Conservation (phyloP, 2,113 vertebrate genomes). For the Bubo scandiacus region DNA sequence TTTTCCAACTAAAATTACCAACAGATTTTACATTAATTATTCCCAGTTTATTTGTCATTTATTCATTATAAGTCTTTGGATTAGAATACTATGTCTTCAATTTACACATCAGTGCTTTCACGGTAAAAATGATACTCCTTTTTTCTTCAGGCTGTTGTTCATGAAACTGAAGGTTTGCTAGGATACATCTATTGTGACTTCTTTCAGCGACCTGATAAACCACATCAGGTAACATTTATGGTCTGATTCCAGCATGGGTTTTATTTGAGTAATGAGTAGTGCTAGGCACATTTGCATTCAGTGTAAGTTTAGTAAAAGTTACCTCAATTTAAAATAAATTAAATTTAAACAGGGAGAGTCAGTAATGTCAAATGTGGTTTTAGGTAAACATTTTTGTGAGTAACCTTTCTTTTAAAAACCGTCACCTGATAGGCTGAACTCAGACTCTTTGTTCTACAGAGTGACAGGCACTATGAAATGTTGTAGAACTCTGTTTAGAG, state of each 20-base stretch:
- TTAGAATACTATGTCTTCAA: background rate
- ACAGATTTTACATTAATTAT: background rate
- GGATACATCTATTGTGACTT: conserved; percentile 99
- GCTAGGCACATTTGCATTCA: background rate
- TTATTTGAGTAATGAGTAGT: background rate
- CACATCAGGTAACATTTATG: conserved; percentile 85
- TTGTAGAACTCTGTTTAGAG: background rate
- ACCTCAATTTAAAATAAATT: background rate
- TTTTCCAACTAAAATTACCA: background rate
- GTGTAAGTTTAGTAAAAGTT: background rate
- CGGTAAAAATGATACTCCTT: background rate
- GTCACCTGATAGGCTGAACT: background rate
- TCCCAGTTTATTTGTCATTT: background rate
- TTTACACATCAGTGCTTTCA: background rate
- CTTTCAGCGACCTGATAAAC: conserved; percentile 90
- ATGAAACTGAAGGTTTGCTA: conserved; percentile 91
- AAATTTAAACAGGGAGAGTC: background rate
- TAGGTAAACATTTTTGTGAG: background rate
- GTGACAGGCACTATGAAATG: background rate
- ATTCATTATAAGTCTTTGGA: background rate
- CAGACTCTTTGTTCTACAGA: background rate
- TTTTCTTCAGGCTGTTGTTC: conserved; percentile 87
- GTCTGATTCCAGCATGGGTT: background rate
- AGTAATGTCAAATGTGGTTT: background rate
- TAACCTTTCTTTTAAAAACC: background rate